phyloP scores from a whole-genome alignment of 2,888 invertebrate genomes.

The Hemicrepidius hirtus region DNA sequence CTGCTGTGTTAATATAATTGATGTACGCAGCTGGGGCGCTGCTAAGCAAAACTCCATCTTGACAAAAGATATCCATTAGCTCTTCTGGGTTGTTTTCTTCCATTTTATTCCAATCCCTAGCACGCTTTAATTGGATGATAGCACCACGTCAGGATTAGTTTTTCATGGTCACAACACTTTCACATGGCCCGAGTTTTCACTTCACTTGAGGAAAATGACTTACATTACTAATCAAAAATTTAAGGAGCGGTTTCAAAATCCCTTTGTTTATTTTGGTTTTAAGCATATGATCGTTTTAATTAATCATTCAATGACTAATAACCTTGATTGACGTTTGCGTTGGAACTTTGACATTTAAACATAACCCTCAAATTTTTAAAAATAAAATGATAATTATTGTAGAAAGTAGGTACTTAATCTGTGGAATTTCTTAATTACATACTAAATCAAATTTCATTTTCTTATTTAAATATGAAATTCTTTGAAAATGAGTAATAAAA shows the following conservation, averaged over 20 bases:
- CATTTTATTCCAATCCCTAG: slow-evolving; percentile 55
- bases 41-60: slow-evolving; percentile 85
- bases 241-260: background rate
- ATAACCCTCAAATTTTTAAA: slow-evolving; percentile 1
- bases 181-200: background rate
- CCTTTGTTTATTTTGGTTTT: slow-evolving; percentile 20
- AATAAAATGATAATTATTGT: background rate
- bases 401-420: too few relatives aligned
- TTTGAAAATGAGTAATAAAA: too few relatives aligned
- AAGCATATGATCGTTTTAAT: slow-evolving; percentile 3
- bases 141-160: slow-evolving; percentile 19
- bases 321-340: slow-evolving; percentile 24
- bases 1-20: slow-evolving; percentile 74
- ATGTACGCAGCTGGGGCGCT: slow-evolving; percentile 78
- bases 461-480: too few relatives aligned
- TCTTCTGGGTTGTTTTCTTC: slow-evolving; percentile 63
- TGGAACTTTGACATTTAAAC: slow-evolving; percentile 6
- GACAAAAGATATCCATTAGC: slow-evolving; percentile 81
- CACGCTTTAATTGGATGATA: slow-evolving; percentile 18
- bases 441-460: too few relatives aligned
- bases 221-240: slow-evolving; percentile 6
- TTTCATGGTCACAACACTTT: slow-evolving; percentile 25
- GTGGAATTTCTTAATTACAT: background rate
- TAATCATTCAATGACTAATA: slow-evolving; percentile 14
- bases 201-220: background rate